Evolutionary conservation across 2,113 vertebrate species (phyloP).

Genomic region (Pygoscelis antarcticus): DNA sequence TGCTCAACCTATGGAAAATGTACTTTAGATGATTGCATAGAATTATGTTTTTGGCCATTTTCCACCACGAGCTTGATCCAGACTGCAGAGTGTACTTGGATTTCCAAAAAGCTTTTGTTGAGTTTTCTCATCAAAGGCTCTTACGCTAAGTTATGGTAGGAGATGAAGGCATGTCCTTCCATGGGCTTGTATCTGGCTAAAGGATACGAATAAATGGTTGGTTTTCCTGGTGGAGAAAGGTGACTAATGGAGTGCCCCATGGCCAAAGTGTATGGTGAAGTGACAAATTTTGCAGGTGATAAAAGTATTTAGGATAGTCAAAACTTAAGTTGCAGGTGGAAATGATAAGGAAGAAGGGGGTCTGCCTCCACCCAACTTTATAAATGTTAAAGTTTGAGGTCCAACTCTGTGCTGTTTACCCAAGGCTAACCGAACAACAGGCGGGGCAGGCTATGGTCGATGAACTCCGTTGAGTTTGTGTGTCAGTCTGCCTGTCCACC

Average conservation of each 20-base stretch:
- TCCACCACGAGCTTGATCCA: background rate
- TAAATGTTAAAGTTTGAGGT: background rate
- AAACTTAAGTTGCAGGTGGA: background rate
- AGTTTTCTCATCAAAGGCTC: background rate
- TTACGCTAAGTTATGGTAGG: background rate
- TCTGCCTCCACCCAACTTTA: background rate
- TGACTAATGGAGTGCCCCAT: background rate
- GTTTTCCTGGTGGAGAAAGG: background rate
- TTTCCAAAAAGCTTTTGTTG: background rate
- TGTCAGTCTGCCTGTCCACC: background rate
- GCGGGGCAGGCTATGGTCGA: accelerated
- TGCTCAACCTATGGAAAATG: background rate
- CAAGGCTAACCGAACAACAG: background rate
- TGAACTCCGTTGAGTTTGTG: background rate
- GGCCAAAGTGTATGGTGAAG: background rate
- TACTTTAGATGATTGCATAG: background rate
- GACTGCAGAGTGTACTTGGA: background rate
- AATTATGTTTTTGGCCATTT: background rate
- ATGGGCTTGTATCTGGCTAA: background rate
- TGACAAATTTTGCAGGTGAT: background rate
- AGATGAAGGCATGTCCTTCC: background rate
- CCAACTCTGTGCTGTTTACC: background rate
- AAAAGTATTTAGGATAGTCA: background rate
- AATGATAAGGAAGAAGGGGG: background rate
- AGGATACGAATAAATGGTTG: accelerated